Conservation (phyloP, 2,113 vertebrate species). For the Triplophysa rosa region DNA sequence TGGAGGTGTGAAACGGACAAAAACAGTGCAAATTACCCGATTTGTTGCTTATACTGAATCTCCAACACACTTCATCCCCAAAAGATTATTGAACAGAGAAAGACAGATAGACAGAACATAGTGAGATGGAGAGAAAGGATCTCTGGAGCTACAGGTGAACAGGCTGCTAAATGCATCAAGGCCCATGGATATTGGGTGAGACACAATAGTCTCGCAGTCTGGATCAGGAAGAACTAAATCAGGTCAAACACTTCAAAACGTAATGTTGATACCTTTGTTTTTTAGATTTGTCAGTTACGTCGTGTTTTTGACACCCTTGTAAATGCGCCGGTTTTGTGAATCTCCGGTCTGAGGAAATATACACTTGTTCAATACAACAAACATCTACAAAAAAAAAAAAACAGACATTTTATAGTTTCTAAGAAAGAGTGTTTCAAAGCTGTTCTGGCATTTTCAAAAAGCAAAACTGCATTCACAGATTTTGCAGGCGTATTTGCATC, state of each 20-base stretch:
- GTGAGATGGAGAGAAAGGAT: not conserved
- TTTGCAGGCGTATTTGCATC: no score
- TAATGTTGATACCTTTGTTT: slow-evolving; percentile 10
- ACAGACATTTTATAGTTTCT: no score
- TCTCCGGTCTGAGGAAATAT: not conserved
- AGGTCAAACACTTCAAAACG: not conserved
- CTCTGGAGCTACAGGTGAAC: slow-evolving; percentile 7
- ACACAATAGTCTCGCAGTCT: not conserved
- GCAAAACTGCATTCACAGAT: no score
- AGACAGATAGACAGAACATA: not conserved
- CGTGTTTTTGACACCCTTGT: not conserved
- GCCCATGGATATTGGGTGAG: slow-evolving; percentile 23
- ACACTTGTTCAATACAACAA: not conserved
- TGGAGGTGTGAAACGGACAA: slow-evolving; percentile 41
- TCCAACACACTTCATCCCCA: slow-evolving; percentile 28
- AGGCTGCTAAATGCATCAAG: slow-evolving; percentile 26
- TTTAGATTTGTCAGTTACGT: not conserved
- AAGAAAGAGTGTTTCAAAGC: no score
- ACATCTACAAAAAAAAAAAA: not conserved
- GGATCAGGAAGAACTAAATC: not conserved
- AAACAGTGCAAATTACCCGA: slow-evolving; percentile 39
- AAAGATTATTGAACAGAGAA: not conserved
- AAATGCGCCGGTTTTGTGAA: not conserved
- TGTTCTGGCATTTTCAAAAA: no score
- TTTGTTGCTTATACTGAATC: slow-evolving; percentile 33